Evolutionary conservation across 2,113 vertebrate genomes (phyloP), one percentile per base, ranked within the genome.

Genomic region (Pipa parva): DNA sequence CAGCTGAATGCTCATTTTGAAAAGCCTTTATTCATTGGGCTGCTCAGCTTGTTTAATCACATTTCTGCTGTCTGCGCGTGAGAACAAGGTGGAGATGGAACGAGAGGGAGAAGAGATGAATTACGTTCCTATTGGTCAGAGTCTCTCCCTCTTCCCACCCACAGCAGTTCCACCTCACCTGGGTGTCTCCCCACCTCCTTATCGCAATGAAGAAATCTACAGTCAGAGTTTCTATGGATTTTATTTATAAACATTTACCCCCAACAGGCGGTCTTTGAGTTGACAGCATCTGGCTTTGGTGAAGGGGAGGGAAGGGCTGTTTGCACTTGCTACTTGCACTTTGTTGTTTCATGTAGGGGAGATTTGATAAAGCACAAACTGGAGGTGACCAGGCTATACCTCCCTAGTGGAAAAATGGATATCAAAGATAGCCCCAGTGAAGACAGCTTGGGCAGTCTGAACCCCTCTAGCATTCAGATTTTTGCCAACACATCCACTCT

Each of bases 401-500:
- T 76, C 45, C 59, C 75, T 48, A 73, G 61, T 25, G 75, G 72
- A 78, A 78, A 74, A 31, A 98, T 98, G 97, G 95, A 98, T 89
- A 86, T 95, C 73, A 97, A 99, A 85, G 95, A 97, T 79, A 91
- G 84, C 81, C 86, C 85, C 76, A 94, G 92, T 5, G 90, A 92
- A 77, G 91, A 87, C 77, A 93, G 91, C 71, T 82, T 85, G 91
- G 87, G 83, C 69, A 92, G 91, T 76, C 81, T 95, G 56, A 90
- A 79, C 71, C 93, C 93, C 50, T 90, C 90, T 45, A 95, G 93
- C 74, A 90, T 96, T 87, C 93, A 95, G 81, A 87, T 92, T 58
- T 99, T 98, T 27, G 91, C 92, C 73, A 92, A 94, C 72, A 84
- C 82, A 61, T 97, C 93, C 79, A 95, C 94, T 0, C 89, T 99